phyloP scores from a whole-genome alignment of 1,140 invertebrate genomes.

The Caerostris darwini region DNA sequence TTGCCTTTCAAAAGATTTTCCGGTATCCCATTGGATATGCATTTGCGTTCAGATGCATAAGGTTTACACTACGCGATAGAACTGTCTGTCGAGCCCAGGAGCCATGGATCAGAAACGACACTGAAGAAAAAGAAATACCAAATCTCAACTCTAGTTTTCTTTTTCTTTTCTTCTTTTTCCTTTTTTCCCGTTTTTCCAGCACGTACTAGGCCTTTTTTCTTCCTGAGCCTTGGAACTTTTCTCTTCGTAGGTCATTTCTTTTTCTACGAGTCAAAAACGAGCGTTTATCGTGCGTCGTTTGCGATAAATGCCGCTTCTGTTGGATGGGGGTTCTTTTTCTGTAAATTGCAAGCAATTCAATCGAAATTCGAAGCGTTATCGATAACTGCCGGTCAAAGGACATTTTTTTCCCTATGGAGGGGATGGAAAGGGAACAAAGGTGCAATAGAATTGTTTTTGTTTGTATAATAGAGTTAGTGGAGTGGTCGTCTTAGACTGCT shows the following conservation, averaged over 20 bases:
- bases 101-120: conserved; percentile 56
- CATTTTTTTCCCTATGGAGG: conserved; percentile 46
- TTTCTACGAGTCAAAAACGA: conserved; percentile 65
- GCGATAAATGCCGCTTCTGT: conserved; percentile 70
- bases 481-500: conserved; percentile 11
- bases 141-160: conserved; percentile 23
- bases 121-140: conserved; percentile 11
- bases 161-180: conserved; percentile 21
- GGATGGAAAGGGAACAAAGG: conserved; percentile 40
- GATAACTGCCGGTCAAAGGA: conserved; percentile 67
- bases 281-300: conserved; percentile 74
- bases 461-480: conserved; percentile 30
- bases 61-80: conserved; percentile 6
- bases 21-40: conserved; percentile 50
- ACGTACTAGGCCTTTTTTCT: conserved; percentile 41
- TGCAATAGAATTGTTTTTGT: conserved; percentile 33
- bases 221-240: not conserved
- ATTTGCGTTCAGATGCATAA: conserved; percentile 49
- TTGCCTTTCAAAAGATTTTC: conserved; percentile 41
- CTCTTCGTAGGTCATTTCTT: conserved; percentile 67
- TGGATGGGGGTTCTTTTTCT: conserved; percentile 64
- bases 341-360: conserved; percentile 76
- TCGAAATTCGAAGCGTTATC: conserved; percentile 75
- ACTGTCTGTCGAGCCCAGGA: conserved; percentile 37
- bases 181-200: conserved; percentile 38